A percentile compares a stretch with the other conserved stretches of the same genome.
Evolutionary conservation across 2,113 vertebrate species (phyloP).

Genomic region (Murina feae): DNA sequence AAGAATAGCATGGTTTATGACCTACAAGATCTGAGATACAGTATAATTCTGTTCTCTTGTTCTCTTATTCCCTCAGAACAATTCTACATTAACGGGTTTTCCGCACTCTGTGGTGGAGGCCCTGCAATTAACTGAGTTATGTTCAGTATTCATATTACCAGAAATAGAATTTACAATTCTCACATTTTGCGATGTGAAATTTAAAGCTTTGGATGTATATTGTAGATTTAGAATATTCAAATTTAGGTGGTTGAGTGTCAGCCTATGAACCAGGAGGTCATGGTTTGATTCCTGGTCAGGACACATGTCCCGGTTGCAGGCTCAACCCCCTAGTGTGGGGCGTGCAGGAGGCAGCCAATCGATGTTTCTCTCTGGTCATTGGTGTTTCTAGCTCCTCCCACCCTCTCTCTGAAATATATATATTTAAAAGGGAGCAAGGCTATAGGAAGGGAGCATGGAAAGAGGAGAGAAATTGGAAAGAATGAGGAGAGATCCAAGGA

Average conservation of each 20-base stretch:
- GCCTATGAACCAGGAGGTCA: no score
- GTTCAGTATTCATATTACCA: not conserved
- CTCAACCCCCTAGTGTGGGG: no score
- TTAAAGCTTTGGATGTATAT: conserved; percentile 21
- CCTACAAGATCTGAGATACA: not conserved
- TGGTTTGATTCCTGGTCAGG: no score
- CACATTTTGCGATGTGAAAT: conserved; percentile 43
- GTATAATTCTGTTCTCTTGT: not conserved
- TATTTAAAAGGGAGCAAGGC: not conserved
- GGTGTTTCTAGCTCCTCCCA: no score
- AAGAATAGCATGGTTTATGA: conserved; percentile 25
- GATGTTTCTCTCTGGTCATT: no score
- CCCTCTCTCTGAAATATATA: no score
- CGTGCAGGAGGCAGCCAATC: no score
- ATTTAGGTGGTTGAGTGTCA: not conserved
- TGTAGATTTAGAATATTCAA: not conserved
- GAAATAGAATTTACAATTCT: conserved; percentile 54
- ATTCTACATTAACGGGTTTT: conserved; percentile 30
- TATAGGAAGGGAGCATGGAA: not conserved
- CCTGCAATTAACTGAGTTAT: conserved; percentile 55
- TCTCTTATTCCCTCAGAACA: conserved; percentile 11
- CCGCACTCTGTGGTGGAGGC: not conserved
- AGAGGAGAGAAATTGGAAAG: not conserved
- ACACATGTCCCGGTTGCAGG: no score
- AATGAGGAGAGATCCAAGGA: not conserved